A percentile compares a stretch with the other conserved stretches of the same genome.
These are phyloP conservation scores for Fulmarus glacialis DNA, from an alignment of 2,113 vertebrate species.

Conservation along the genomic window DNA sequence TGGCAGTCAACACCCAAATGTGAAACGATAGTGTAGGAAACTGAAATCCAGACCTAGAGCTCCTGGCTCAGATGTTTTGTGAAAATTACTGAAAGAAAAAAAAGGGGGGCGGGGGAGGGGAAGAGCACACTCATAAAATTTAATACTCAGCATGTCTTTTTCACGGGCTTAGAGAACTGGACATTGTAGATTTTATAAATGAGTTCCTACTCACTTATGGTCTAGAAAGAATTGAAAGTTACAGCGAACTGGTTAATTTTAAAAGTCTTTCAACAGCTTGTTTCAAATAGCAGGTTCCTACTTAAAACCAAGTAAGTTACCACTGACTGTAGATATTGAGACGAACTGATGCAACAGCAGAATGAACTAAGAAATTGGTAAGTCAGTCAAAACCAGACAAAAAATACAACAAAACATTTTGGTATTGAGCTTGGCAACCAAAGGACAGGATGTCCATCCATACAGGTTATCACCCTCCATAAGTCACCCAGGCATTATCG, in stretches of 20 bases:
- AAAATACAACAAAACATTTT: background rate
- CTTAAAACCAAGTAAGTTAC: background rate
- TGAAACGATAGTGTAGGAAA: rapidly evolving
- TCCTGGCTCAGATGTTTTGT: rapidly evolving
- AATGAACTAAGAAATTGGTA: rapidly evolving
- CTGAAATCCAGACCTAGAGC: background rate
- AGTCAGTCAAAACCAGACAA: background rate
- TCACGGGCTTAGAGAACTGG: background rate
- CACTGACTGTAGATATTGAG: background rate
- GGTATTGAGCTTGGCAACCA: background rate
- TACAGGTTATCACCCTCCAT: background rate
- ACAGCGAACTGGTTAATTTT: background rate
- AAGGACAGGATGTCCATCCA: too few species aligned
- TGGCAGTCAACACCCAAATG: rapidly evolving
- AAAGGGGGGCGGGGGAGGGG: too few species aligned
- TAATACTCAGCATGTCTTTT: background rate
- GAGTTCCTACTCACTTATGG: background rate
- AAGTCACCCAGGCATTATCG: rapidly evolving
- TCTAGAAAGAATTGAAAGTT: background rate
- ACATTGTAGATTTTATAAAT: background rate
- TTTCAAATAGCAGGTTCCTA: background rate
- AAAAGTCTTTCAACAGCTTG: background rate
- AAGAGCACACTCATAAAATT: background rate
- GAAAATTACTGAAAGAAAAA: background rate
- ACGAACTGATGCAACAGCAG: background rate